phyloP scores from a whole-genome alignment of 2,797 vertebrate genomes.

The Gymnothorax reevesii region DNA sequence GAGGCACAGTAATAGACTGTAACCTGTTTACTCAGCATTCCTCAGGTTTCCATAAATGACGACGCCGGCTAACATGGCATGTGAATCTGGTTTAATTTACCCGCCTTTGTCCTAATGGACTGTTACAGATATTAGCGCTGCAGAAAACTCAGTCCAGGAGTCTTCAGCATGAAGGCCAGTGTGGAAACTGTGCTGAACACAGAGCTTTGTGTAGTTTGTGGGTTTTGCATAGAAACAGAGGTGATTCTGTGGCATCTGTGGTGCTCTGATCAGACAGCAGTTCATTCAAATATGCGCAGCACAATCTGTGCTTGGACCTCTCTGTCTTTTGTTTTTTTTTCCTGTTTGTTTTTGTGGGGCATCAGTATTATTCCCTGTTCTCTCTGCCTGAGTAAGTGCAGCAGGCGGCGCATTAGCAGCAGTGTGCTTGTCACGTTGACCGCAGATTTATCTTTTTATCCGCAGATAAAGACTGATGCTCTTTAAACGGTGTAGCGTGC shows the following conservation, averaged over 20 bases:
- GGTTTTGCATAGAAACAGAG: slow-evolving; percentile 22
- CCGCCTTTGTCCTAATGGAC: slow-evolving; percentile 3
- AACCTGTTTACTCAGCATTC: not conserved
- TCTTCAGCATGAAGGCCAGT: slow-evolving; percentile 13
- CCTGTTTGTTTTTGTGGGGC: not conserved
- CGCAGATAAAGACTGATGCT: not conserved
- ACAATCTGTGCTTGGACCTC: not conserved
- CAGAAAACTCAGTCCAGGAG: not conserved
- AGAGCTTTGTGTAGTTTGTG: not conserved
- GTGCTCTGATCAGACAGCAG: not conserved
- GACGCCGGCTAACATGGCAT: not conserved
- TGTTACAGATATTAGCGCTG: not conserved
- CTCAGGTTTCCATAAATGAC: not conserved
- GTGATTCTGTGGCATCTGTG: slow-evolving; percentile 23
- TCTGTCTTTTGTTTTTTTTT: no score
- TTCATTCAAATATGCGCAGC: slow-evolving; percentile 7
- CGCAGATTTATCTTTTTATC: not conserved
- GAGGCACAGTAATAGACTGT: not conserved
- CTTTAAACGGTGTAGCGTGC: not conserved
- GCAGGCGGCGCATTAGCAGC: not conserved
- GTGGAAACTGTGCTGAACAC: slow-evolving; percentile 2
- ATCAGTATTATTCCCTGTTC: not conserved
- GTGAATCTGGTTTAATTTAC: not conserved
- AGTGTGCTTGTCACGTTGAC: not conserved
- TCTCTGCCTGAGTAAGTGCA: not conserved